A percentile compares a stretch with the other conserved stretches of the same genome.
Conservation (phyloP, 2,888 invertebrate species). For the Itoplectis maculator region DNA sequence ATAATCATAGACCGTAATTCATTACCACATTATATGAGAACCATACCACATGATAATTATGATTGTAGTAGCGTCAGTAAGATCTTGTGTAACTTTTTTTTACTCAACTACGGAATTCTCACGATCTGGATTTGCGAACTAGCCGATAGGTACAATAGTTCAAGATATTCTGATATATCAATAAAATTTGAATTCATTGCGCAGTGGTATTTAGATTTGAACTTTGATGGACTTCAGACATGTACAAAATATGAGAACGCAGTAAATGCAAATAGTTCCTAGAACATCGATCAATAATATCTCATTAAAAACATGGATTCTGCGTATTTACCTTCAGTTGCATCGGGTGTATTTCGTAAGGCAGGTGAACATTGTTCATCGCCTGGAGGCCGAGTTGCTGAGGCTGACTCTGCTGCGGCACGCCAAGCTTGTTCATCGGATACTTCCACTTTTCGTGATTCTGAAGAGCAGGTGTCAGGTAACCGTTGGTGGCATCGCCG, state of each 20-base stretch:
- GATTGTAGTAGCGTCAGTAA: background rate
- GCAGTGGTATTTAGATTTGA: too few relatives aligned
- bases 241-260: background rate
- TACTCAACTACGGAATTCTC: background rate
- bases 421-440: constrained; percentile 85
- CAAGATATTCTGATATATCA: too few relatives aligned
- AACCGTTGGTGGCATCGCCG: constrained; percentile 65
- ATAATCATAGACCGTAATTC: too few relatives aligned
- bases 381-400: constrained; percentile 87
- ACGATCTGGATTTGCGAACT: background rate
- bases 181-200: too few relatives aligned
- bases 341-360: constrained; percentile 83
- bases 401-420: constrained; percentile 87
- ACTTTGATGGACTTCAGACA: background rate
- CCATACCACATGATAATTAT: background rate
- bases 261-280: background rate
- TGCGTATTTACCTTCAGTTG: constrained; percentile 82
- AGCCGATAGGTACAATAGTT: background rate
- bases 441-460: constrained; percentile 95
- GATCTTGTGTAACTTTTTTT: background rate
- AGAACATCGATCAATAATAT: background rate
- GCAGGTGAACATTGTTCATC: constrained; percentile 84
- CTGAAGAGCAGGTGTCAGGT: constrained; percentile 85
- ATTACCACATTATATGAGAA: too few relatives aligned
- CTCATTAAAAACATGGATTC: background rate